phyloP scores from a whole-genome alignment of 64 coral and sea anemone genomes.

The Hydrozoanthus tunicans region DNA sequence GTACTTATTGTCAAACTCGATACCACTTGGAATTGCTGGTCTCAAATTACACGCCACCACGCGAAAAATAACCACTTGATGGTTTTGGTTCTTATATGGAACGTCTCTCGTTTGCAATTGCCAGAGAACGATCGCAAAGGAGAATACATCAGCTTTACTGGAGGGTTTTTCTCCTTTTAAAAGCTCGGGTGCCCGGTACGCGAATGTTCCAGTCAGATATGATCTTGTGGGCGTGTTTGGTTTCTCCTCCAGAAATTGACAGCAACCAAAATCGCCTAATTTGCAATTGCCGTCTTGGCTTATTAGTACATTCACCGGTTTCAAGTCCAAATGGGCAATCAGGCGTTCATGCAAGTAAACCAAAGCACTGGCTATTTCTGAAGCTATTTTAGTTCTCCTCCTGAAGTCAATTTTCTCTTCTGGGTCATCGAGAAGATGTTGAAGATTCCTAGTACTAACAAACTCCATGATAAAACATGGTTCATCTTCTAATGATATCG shows the following conservation, averaged over 20 bases:
- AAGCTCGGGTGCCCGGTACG: conserved; percentile 93
- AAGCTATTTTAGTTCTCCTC: conserved; percentile 64
- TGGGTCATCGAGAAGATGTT: conserved; percentile 79
- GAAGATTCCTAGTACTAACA: conserved; percentile 83
- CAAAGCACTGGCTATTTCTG: conserved; percentile 74
- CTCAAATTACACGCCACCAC: conserved; percentile 84
- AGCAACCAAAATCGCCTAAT: conserved; percentile 86
- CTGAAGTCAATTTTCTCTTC: conserved; percentile 67
- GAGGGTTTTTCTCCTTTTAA: conserved; percentile 86
- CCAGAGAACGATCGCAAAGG: conserved; percentile 87
- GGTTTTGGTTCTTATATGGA: conserved; percentile 82
- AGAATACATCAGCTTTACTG: conserved; percentile 88
- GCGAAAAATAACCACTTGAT: conserved; percentile 95
- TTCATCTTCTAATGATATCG: conserved; percentile 69
- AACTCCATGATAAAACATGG: conserved; percentile 97
- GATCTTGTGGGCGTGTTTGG: conserved; percentile 88
- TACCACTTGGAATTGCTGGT: conserved; percentile 66
- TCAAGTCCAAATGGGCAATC: conserved; percentile 92
- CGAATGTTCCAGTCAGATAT: conserved; percentile 91
- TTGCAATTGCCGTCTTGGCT: conserved; percentile 69
- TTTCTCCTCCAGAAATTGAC: conserved; percentile 82
- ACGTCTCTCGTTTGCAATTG: conserved; percentile 87
- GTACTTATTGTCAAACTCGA: conserved; percentile 87
- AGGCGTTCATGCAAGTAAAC: conserved; percentile 77
- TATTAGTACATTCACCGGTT: conserved; percentile 88